Percentiles rank a stretch among this genome's conserved stretches.
Conservation (phyloP, 2,113 vertebrate genomes). For the Chloropsis hardwickii region DNA sequence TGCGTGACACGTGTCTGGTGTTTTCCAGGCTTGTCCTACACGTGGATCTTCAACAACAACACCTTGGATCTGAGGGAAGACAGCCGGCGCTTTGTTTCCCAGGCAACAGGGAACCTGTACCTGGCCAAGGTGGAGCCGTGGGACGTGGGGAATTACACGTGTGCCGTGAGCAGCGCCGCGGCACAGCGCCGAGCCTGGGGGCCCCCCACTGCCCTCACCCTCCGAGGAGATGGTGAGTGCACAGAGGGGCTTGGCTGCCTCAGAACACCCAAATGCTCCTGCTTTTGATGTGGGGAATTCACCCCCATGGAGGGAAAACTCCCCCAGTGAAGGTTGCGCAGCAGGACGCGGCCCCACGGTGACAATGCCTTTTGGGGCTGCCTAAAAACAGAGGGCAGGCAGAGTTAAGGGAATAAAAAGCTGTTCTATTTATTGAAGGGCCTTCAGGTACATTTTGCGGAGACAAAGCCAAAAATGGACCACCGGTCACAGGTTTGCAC, state of each 20-base stretch:
- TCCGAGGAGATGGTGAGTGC: constrained; percentile 79
- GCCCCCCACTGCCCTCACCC: constrained; percentile 82
- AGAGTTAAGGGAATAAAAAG: neutral
- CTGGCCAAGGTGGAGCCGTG: constrained; percentile 84
- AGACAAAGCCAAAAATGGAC: neutral
- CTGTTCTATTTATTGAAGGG: neutral
- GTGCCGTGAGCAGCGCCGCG: constrained; percentile 77
- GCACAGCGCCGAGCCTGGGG: constrained; percentile 71
- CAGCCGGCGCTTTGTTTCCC: constrained; percentile 80
- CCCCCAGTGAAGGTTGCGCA: neutral
- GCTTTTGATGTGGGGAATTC: neutral
- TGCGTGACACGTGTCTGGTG: neutral
- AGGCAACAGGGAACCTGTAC: constrained; percentile 83
- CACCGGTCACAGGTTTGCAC: rapidly evolving
- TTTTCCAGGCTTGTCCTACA: constrained; percentile 80
- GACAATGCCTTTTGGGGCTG: rapidly evolving
- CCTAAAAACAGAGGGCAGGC: neutral
- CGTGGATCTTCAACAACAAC: constrained; percentile 82
- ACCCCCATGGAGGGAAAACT: rapidly evolving
- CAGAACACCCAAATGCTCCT: rapidly evolving
- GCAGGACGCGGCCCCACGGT: rapidly evolving
- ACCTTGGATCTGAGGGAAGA: constrained; percentile 75
- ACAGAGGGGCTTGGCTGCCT: neutral
- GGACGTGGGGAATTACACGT: constrained; percentile 86
- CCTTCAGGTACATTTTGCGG: neutral